Evolutionary conservation across 2,797 vertebrate species (phyloP), one percentile per base, ranked within the genome.

Genomic region (Strix occidentalis): DNA sequence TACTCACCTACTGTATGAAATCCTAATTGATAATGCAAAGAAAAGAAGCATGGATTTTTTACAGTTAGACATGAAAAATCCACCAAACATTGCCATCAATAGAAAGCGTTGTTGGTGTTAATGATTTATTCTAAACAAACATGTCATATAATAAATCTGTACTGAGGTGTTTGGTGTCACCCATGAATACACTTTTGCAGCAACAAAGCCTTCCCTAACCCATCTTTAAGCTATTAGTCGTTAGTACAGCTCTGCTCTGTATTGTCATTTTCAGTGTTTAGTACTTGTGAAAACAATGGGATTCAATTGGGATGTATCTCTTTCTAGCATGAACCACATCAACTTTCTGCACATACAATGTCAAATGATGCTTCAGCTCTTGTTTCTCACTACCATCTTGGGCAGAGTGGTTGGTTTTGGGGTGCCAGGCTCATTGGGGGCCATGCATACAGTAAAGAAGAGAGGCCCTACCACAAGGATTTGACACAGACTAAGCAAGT

Each of bases 381-480:
- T 53, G 17, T 82, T 90, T 70, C 66, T 60, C 60, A 56, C 10
- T 19, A 46, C 66, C 43, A 8, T n/a, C 58, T 23, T 60, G 68
- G 54, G 54, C 70, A 74, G 69, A 72, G 25, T 8, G 24, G 25
- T 24, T 69, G n/a, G 7, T 56, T 96, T 88, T 63, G 60, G 76
- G 83, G 65, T 0, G 0, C 11, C 0, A 1, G 35, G 19, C 56
- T 68, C 35, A n/a, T 5, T 0, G 0, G 13, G 50, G 18, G 25
- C 68, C n/a, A 7, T 13, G 21, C 19, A 1, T 14, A 7, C 4
- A 16, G 39, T 56, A 64, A 84, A 33, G 23, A 81, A 70, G 48
- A 74, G 41, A 83, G 37, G 48, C 37, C 48, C 39, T 66, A 3
- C 11, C 26, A 64, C 60, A 80, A 74, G 53, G 31, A 57, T 31